These are phyloP conservation scores for Entelurus aequoreus DNA, from an alignment of 2,113 vertebrate species.

Conservation along the genomic window DNA sequence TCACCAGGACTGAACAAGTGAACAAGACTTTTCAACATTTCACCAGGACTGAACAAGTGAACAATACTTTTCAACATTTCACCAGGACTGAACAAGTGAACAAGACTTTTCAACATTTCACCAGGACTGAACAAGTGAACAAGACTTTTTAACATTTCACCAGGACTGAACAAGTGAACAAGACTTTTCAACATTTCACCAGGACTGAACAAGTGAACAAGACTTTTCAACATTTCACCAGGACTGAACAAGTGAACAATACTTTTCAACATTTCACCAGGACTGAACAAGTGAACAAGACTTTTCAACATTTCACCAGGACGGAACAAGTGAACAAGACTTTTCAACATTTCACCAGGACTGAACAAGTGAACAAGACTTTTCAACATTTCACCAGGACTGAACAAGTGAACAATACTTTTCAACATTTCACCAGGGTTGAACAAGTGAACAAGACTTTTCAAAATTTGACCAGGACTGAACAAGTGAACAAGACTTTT, in stretches of 20 bases:
- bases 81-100: background rate
- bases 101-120: background rate
- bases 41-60: too few species aligned
- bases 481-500: background rate
- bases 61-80: background rate
- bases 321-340: background rate
- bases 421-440: background rate
- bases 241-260: too few species aligned
- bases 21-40: too few species aligned
- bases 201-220: background rate
- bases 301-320: background rate
- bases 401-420: background rate
- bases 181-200: background rate
- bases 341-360: too few species aligned
- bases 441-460: background rate
- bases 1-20: background rate
- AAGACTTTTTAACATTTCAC: too few species aligned
- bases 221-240: too few species aligned
- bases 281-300: background rate
- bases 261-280: background rate
- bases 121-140: background rate
- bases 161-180: background rate
- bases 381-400: too few species aligned
- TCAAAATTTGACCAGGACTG: background rate
- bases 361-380: background rate